phyloP scores from a whole-genome alignment of 2,113 vertebrate species.

The Sinocyclocheilus grahami region DNA sequence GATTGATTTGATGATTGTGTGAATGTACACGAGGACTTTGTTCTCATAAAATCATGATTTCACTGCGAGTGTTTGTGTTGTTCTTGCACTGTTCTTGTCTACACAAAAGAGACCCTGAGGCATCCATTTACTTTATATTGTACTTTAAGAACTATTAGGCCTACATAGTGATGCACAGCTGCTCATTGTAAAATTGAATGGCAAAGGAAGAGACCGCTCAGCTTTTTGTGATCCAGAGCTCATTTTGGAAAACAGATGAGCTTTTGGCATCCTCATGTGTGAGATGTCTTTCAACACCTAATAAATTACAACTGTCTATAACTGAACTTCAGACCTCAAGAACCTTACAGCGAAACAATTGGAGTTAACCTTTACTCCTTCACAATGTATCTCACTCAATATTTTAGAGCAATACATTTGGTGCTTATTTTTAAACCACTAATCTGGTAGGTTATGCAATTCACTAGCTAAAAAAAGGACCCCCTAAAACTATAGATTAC shows the following conservation, averaged over 20 bases:
- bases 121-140: neutral
- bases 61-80: neutral
- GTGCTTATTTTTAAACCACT: neutral
- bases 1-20: neutral
- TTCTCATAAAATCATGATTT: neutral
- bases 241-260: neutral
- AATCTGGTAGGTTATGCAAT: neutral
- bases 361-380: constrained; percentile 63
- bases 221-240: neutral
- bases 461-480: neutral
- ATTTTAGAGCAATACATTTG: neutral
- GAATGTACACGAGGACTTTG: neutral
- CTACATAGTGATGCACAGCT: neutral
- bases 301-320: constrained; percentile 33
- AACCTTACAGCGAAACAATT: constrained; percentile 61
- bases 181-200: neutral
- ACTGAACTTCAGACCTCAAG: constrained; percentile 64
- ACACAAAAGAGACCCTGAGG: neutral
- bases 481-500: neutral
- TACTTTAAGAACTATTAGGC: neutral
- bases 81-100: neutral
- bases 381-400: constrained; percentile 23
- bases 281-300: neutral
- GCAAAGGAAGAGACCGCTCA: neutral
- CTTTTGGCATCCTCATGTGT: neutral